Evolutionary conservation across 2,797 vertebrate genomes (phyloP), one percentile per base, ranked within the genome.

Genomic region (Aphelocoma californica): DNA sequence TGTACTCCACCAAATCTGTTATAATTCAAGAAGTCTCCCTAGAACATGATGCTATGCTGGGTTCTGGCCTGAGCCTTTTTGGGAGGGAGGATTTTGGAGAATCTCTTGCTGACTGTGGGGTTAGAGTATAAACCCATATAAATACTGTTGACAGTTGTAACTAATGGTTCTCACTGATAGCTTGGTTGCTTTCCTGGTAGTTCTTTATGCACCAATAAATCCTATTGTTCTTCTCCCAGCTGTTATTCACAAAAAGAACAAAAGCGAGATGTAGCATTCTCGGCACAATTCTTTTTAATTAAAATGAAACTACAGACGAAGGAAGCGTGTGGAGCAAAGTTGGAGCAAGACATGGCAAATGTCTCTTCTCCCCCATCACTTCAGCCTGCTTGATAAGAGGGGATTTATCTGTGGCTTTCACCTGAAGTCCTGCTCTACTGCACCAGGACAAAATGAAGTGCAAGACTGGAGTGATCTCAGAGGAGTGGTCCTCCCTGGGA

Each of bases 151-250:
- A 84, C 86, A 94, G 74, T 64, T 95, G 82, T 97, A 96, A 97
- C 71, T 96, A 96, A 96, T 74, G 77, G 57, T 88, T 95, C 94
- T 96, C 90, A 87, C 85, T 62, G 50, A 88, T 78, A 45, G 86
- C 94, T 89, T 90, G 91, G 93, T 95, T 86, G 90, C 82, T 94
- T 96, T 94, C 92, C 92, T 51, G 9, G 91, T 94, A 86, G 84
- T 84, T 94, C 77, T 97, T 95, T 96, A 97, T 95, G 96, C 95
- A 95, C 93, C 96, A 87, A 66, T 96, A 95, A 95, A 78, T 81
- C 65, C 78, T 44, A 92, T 97, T 97, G 95, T 96, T 92, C 93
- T 81, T 75, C 70, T 80, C 87, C 93, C 93, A 95, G 95, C 94
- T 97, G 94, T 94, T 96, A 92, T 51, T 96, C 93, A 93, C 90